Evolutionary conservation across 2,797 vertebrate species (phyloP).

Genomic region (Lateolabrax maculatus): DNA sequence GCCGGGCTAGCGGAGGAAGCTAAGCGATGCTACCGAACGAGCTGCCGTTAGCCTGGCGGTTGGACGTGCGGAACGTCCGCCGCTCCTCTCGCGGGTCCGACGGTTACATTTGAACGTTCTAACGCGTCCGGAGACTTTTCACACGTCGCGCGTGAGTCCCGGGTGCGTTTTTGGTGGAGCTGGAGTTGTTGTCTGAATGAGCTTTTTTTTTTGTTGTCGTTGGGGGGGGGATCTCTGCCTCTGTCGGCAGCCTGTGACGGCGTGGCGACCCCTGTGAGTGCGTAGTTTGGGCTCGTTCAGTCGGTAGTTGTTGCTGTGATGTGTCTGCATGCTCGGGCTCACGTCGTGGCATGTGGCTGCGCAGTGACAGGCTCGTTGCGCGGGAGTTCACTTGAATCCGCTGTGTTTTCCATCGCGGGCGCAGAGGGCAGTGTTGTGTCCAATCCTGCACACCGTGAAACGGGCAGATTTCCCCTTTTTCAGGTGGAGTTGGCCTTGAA

Average conservation of each 20-base stretch:
- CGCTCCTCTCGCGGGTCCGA: fast-evolving
- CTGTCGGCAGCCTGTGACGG: fast-evolving
- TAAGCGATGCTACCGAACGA: conserved; percentile 32
- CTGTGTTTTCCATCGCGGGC: conserved; percentile 36
- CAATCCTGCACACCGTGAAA: background rate
- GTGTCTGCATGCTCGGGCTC: background rate
- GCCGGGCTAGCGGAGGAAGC: conserved; percentile 22
- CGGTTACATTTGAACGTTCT: background rate
- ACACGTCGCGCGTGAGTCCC: background rate
- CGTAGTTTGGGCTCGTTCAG: background rate
- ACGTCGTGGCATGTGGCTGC: conserved; percentile 53
- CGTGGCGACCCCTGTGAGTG: fast-evolving
- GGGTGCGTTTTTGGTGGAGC: conserved; percentile 8
- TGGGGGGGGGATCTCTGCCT: background rate
- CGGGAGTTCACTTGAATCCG: conserved; percentile 79
- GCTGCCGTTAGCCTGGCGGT: conserved; percentile 1
- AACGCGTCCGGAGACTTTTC: background rate
- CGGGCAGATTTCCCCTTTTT: background rate
- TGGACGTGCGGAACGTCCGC: no score
- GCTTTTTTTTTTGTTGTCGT: fast-evolving
- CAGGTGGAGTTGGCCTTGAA: conserved; percentile 15
- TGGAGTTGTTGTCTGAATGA: background rate
- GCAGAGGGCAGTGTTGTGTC: conserved; percentile 69
- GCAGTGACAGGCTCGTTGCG: conserved; percentile 67
- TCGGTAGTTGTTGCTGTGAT: background rate